A percentile compares a stretch with the other conserved stretches of the same genome.
Conservation (phyloP, 2,113 vertebrate genomes). For the Ammodytes dubius region DNA sequence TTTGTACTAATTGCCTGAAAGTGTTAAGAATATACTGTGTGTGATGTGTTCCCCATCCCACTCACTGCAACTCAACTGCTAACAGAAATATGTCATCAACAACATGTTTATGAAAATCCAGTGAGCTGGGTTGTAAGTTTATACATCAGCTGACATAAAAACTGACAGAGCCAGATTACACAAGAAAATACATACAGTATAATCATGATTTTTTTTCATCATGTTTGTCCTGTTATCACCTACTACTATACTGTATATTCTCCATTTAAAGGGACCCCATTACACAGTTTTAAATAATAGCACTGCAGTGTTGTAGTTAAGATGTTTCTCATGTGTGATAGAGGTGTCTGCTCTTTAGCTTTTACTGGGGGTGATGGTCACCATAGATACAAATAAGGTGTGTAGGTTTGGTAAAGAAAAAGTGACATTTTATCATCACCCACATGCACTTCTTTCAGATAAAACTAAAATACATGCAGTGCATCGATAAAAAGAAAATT, state of each 20-base stretch:
- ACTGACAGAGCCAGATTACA: conserved; percentile 1
- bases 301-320: background rate
- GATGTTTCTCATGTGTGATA: conserved; percentile 7
- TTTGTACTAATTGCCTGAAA: conserved; percentile 41
- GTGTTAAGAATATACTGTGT: background rate
- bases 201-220: conserved; percentile 19
- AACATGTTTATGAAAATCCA: conserved; percentile 36
- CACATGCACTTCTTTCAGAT: conserved; percentile 51
- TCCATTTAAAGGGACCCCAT: background rate
- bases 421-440: conserved; percentile 56
- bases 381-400: conserved; percentile 82
- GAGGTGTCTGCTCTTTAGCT: conserved; percentile 62
- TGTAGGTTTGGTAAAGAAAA: conserved; percentile 66
- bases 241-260: conserved; percentile 3
- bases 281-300: conserved; percentile 19
- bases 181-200: background rate
- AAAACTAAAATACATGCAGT: conserved; percentile 25
- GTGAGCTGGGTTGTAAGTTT: background rate
- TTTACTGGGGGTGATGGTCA: conserved; percentile 69
- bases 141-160: background rate
- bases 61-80: conserved; percentile 16
- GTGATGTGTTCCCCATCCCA: conserved; percentile 13
- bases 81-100: background rate
- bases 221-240: background rate
- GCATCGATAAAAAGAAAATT: background rate